Conservation (phyloP, 1,140 invertebrate species). For the Argopecten irradians region DNA sequence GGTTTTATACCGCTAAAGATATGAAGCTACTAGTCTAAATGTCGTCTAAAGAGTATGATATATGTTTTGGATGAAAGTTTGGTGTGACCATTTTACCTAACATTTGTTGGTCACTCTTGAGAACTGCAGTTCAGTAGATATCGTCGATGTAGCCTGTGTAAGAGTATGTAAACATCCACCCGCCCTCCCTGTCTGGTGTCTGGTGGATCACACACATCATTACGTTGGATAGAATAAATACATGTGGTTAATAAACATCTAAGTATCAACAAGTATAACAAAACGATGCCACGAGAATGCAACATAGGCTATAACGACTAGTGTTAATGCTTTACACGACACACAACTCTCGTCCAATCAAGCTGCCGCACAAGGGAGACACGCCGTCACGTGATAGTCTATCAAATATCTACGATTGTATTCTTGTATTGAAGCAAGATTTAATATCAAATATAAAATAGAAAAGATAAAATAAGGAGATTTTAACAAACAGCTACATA, state of each 20-base stretch:
- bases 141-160: background rate
- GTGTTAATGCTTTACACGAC: background rate
- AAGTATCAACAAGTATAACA: conserved; percentile 12
- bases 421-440: background rate
- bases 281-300: background rate
- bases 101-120: background rate
- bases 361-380: conserved; percentile 19
- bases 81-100: background rate
- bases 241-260: background rate
- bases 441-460: background rate
- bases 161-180: background rate
- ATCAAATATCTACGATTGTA: background rate
- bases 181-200: background rate
- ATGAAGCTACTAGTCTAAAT: too few relatives aligned
- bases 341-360: background rate
- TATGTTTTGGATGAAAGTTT: too few relatives aligned
- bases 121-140: background rate
- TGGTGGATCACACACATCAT: background rate
- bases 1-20: too few relatives aligned
- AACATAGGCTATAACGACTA: background rate
- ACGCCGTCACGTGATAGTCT: background rate
- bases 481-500: background rate
- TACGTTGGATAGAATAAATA: background rate
- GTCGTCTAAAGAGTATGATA: too few relatives aligned
- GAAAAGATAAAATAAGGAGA: background rate